Conservation (phyloP, 2,888 invertebrate genomes). For the Stegana nigrithorax region DNA sequence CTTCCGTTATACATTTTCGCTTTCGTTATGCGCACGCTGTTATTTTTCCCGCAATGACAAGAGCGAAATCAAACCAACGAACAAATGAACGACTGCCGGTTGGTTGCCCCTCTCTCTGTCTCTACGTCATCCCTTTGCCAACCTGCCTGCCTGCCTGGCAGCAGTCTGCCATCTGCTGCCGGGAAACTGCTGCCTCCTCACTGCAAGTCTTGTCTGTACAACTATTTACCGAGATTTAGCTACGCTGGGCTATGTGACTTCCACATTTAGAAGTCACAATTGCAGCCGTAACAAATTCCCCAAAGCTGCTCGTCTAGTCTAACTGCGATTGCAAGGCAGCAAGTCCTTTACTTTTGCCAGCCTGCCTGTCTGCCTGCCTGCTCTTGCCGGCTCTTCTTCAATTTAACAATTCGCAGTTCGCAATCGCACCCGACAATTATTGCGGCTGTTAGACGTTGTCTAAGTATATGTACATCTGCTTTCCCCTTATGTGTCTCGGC, state of each 20-base stretch:
- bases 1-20: background rate
- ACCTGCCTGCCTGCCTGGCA: conserved; percentile 14
- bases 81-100: background rate
- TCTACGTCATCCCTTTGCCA: background rate
- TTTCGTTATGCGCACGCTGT: conserved; percentile 9
- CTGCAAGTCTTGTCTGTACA: background rate
- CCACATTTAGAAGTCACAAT: too few species aligned
- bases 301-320: background rate
- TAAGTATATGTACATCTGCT: conserved; percentile 21
- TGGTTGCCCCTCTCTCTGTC: background rate
- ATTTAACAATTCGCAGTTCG: too few species aligned
- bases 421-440: conserved; percentile 35
- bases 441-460: conserved; percentile 34
- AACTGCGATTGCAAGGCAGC: background rate
- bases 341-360: background rate
- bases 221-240: conserved; percentile 6
- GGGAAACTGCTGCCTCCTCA: too few species aligned
- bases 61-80: conserved; percentile 2
- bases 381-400: too few species aligned
- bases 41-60: background rate
- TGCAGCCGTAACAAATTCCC: conserved; percentile 9
- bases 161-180: conserved; percentile 6
- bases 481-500: background rate
- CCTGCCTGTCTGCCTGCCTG: background rate
- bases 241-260: too few species aligned